A percentile compares a stretch with the other conserved stretches of the same genome.
These are phyloP conservation scores for Arion vulgaris DNA, from an alignment of 1,140 invertebrate genomes.

Conservation along the genomic window DNA sequence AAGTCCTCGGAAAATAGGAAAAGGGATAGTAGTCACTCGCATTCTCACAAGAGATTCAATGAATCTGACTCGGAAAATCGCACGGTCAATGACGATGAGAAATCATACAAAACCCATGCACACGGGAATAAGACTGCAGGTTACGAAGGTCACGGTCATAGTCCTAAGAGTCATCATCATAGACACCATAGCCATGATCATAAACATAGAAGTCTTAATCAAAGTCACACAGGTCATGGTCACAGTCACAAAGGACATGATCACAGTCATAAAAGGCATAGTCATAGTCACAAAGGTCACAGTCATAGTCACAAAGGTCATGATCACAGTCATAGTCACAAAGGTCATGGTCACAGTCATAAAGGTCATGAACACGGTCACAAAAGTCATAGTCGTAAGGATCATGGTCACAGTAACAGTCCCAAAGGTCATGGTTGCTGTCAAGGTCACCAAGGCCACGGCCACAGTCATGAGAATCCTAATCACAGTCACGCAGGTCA, in stretches of 20 bases:
- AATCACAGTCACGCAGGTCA: neutral
- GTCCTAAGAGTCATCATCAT: too few species aligned
- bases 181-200: too few species aligned
- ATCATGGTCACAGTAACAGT: neutral
- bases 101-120: too few species aligned
- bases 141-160: too few species aligned
- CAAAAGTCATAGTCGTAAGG: neutral
- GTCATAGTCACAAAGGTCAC: neutral
- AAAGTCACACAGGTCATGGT: neutral
- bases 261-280: neutral
- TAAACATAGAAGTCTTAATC: too few species aligned
- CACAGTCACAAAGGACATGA: neutral
- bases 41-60: too few species aligned
- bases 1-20: too few species aligned
- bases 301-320: neutral
- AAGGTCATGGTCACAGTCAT: neutral
- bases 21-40: too few species aligned
- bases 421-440: neutral
- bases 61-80: too few species aligned
- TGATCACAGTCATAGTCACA: neutral
- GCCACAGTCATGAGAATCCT: neutral
- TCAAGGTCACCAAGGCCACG: neutral
- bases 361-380: neutral
- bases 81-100: too few species aligned
- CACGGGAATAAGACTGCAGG: too few species aligned